Evolutionary conservation across 2,113 vertebrate species (phyloP).

Genomic region (Carettochelys insculpta): DNA sequence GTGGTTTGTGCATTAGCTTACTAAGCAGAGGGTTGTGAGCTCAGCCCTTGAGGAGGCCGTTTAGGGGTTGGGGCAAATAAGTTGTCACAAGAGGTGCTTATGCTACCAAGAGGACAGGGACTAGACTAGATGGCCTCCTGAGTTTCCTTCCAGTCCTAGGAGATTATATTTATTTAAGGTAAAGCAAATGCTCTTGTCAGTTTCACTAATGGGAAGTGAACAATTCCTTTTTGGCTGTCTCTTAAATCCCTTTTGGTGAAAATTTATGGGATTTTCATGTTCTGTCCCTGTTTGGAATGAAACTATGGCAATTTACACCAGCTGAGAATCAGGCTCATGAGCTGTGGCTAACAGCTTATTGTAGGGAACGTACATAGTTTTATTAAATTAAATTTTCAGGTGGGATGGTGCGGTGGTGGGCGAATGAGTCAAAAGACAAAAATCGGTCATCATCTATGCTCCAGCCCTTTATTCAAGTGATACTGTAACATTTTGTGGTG

Average conservation of each 20-base stretch:
- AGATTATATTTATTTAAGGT: too few species aligned
- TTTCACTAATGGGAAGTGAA: background rate
- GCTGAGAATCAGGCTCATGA: slow-evolving; percentile 21
- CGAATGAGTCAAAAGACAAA: background rate
- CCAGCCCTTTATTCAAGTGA: background rate
- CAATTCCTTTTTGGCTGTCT: background rate
- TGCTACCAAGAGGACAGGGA: too few species aligned
- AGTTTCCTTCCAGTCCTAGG: too few species aligned
- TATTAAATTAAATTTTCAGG: slow-evolving; percentile 50
- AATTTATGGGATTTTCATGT: background rate
- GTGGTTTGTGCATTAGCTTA: too few species aligned
- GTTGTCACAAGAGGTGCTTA: too few species aligned
- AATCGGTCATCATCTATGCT: background rate
- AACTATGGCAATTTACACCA: slow-evolving; percentile 11
- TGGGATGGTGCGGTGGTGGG: background rate
- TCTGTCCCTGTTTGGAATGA: background rate
- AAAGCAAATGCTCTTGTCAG: background rate
- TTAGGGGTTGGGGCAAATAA: too few species aligned
- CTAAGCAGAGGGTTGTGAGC: too few species aligned
- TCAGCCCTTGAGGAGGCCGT: too few species aligned
- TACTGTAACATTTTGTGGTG: background rate
- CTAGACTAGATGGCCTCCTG: too few species aligned
- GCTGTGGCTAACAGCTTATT: slow-evolving; percentile 48
- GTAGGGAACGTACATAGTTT: slow-evolving; percentile 36
- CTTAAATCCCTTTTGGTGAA: background rate